Conservation (phyloP, 1,140 invertebrate genomes). For the Bombus vancouverensis region DNA sequence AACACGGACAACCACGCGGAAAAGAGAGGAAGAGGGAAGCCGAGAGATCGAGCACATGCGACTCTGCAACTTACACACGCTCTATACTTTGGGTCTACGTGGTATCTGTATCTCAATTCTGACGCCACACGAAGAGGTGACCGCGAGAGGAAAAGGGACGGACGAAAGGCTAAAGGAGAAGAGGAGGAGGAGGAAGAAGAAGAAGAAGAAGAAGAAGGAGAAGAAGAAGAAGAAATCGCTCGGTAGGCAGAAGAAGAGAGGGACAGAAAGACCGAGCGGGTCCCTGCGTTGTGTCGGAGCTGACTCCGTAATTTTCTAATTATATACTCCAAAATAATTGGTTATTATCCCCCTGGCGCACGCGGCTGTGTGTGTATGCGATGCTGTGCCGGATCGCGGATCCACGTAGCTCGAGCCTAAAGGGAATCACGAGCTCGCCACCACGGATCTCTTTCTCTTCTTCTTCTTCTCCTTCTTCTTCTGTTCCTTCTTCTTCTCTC, state of each 20-base stretch:
- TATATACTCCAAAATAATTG: constrained; percentile 82
- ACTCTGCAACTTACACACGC: constrained; percentile 65
- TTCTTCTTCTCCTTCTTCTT: neutral
- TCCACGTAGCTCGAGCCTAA: constrained; percentile 70
- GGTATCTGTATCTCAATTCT: constrained; percentile 81
- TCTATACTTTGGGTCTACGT: constrained; percentile 76
- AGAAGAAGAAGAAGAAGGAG: constrained; percentile 33
- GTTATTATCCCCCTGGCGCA: constrained; percentile 77
- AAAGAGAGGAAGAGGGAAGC: constrained; percentile 19
- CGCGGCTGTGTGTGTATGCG: constrained; percentile 53
- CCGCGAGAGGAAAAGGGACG: constrained; percentile 70
- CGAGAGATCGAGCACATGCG: constrained; percentile 65
- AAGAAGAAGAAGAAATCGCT: constrained; percentile 34
- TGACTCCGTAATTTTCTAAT: constrained; percentile 82
- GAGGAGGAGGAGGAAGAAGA: neutral
- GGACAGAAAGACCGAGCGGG: constrained; percentile 55
- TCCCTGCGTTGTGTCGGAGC: constrained; percentile 73
- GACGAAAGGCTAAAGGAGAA: constrained; percentile 58
- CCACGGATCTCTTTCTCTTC: constrained; percentile 42
- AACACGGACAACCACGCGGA: constrained; percentile 8
- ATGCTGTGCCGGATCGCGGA: constrained; percentile 70
- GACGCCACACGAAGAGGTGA: constrained; percentile 68
- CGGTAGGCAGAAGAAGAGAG: constrained; percentile 34
- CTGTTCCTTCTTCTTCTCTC: neutral
- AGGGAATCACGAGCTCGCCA: constrained; percentile 77